Evolutionary conservation across 53 echinoderm and acorn worm genomes (phyloP).

Genomic region (Pentamera pediparva): DNA sequence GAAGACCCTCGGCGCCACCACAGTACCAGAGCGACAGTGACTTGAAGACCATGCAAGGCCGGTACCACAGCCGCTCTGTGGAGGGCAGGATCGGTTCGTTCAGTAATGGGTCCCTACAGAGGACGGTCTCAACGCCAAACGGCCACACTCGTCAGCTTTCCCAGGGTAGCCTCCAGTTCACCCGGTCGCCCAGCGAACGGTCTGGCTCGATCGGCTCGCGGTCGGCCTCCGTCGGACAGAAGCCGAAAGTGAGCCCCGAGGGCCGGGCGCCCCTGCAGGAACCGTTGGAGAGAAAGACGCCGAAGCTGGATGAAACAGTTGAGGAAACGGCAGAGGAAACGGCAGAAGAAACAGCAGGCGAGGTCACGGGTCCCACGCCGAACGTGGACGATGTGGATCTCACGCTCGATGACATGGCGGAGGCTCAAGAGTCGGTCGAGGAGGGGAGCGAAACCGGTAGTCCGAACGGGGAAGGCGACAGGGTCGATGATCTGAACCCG

Average conservation of each 20-base stretch:
- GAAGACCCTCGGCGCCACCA: slow-evolving; percentile 24
- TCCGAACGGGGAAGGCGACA: slow-evolving; percentile 41
- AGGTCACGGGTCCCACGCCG: not conserved
- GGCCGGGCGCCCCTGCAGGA: slow-evolving; percentile 49
- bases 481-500: slow-evolving; percentile 56
- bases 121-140: slow-evolving; percentile 13
- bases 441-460: slow-evolving; percentile 25
- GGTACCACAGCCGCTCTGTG: slow-evolving; percentile 19
- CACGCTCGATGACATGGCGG: not conserved
- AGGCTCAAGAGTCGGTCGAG: slow-evolving; percentile 10
- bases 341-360: not conserved
- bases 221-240: not conserved
- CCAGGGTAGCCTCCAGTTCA: slow-evolving; percentile 55
- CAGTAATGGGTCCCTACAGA: slow-evolving; percentile 4
- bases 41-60: slow-evolving; percentile 2
- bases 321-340: not conserved
- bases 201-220: not conserved
- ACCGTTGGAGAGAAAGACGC: slow-evolving; percentile 3
- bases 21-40: slow-evolving; percentile 25
- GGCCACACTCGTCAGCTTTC: slow-evolving; percentile 33
- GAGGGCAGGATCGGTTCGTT: slow-evolving; percentile 16
- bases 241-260: slow-evolving; percentile 36
- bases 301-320: slow-evolving; percentile 6
- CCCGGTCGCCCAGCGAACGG: slow-evolving; percentile 4
- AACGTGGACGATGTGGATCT: not conserved